Base-by-base conservation (phyloP, 2,888 invertebrate species). In the Drosophila aldrichi region DNA sequence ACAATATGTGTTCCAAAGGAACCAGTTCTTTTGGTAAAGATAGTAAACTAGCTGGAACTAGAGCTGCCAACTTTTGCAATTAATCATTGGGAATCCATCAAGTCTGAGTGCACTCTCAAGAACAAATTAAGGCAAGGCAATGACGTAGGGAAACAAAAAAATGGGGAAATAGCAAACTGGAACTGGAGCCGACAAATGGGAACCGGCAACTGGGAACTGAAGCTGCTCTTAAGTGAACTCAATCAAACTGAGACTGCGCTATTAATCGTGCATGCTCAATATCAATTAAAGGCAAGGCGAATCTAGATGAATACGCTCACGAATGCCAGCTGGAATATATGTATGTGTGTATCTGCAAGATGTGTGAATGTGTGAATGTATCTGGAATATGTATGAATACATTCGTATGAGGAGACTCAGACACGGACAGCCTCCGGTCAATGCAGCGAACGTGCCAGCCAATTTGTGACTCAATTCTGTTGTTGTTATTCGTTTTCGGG, bases 261-360 rank as follows among this genome's bases (percentile, higher is more conserved):
- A 83, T 81, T 86, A 74, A 79, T 73, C 64, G 65, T 73, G 54
- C 74, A 77, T 75, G 68, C 79, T 75, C 77, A 77, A 84, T 81
- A 81, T 67, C 81, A 81, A 86, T 86, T 81, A 79, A 79, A 79
- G 77, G 20, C 68, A 70, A 65, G 66, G 80, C 66, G 68, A 71
- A 56, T 44, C 54, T 49, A 34, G 52, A 40, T 29, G n/a, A 18
- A 41, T 36, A 48, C 49, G 18, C 3, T 49, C 49, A 32, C 32
- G 49, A 49, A n/a, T 55, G 54, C 12, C 29, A 20, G 22, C 10
- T 2, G 10, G 38, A 16, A 58, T 29, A 29, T 29, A 29, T 8
- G 29, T 29, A 25, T 25, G 25, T 25, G 3, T 54, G 49, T 68
- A 51, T 60, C 60, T 58, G 54, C 60, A 60, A 61, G 22, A 57